Percentiles rank a stretch among this genome's conserved stretches.
phyloP scores from a whole-genome alignment of 2,888 invertebrate species.

The Morinoia aosen region DNA sequence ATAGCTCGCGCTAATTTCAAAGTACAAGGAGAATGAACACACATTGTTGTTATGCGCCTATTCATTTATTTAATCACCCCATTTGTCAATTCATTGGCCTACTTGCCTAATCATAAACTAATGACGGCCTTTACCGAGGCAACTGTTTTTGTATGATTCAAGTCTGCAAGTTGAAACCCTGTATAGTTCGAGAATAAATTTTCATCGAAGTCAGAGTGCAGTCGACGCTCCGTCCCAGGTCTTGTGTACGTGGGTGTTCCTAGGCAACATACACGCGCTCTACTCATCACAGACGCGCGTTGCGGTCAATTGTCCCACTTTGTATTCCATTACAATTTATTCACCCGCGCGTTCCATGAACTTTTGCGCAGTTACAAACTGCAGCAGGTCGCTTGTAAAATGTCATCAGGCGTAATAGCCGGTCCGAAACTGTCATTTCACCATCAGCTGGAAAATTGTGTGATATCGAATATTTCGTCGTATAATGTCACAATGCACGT shows the following conservation, averaged over 20 bases:
- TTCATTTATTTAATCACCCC: neutral
- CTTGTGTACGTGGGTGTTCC: neutral
- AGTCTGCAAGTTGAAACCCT: too few species aligned
- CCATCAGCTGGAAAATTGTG: too few species aligned
- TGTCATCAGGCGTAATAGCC: too few species aligned
- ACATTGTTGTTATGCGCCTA: too few species aligned
- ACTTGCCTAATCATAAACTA: neutral
- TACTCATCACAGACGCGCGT: neutral
- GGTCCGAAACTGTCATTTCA: too few species aligned
- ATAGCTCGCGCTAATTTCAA: too few species aligned
- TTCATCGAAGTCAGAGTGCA: neutral
- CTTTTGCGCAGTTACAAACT: neutral
- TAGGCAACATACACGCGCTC: neutral
- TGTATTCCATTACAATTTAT: neutral
- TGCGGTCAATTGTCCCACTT: neutral
- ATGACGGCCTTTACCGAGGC: neutral
- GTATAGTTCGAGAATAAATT: too few species aligned
- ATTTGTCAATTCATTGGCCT: neutral
- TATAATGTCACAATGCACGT: too few species aligned
- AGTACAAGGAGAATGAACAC: too few species aligned
- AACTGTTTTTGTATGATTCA: neutral
- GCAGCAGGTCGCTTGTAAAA: too few species aligned
- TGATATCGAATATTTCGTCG: too few species aligned
- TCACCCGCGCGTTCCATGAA: neutral
- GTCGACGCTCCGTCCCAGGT: neutral